Base-by-base conservation (phyloP, 2,797 vertebrate genomes). In the Darevskia nairensis region DNA sequence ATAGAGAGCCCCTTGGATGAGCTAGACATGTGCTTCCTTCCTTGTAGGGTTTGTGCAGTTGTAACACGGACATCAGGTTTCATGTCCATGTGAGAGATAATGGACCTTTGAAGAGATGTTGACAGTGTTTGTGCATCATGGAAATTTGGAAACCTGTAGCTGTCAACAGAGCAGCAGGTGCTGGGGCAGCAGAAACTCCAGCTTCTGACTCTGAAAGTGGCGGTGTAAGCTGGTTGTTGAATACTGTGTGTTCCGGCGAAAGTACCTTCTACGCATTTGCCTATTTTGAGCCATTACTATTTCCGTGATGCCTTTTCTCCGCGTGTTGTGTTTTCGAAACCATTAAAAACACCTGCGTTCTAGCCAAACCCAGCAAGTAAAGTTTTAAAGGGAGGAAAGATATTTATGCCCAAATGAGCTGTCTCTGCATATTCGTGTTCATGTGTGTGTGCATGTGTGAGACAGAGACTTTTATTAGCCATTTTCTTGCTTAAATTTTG, bases 101-200 rank as follows among this genome's bases (percentile, higher is more conserved):
- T 59, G n/a, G 84, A 91, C 29, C 27, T 50, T 64, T 82, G 90
- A 91, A 80, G 80, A 92, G 94, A 91, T 15, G 39, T 88, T 89
- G 91, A 89, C 90, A 64, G 88, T 90, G 50, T 93, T 90, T 85
- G 50, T 82, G 88, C 87, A 90, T 91, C 91, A 92, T 94, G 94
- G 94, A 97, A 95, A 96, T 80, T 93, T 93, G 94, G 86, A 90
- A 72, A 86, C 89, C 91, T 86, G 25, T 86, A 89, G 90, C 90
- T 95, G 94, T 94, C 85, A 84, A 75, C 90, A 91, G 84, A 80
- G 82, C 29, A 94, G 92, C 95, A 95, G 95, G 89, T 96, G 95
- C 35, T 88, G 77, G n/a, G 76, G 90, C 92, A 89, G 92, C 27
- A 90, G 92, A 94, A 92, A 77, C 80, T 89, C 82, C 78, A 84